These are phyloP conservation scores for Grallaria varia DNA, from an alignment of 2,113 vertebrate genomes.

Conservation along the genomic window DNA sequence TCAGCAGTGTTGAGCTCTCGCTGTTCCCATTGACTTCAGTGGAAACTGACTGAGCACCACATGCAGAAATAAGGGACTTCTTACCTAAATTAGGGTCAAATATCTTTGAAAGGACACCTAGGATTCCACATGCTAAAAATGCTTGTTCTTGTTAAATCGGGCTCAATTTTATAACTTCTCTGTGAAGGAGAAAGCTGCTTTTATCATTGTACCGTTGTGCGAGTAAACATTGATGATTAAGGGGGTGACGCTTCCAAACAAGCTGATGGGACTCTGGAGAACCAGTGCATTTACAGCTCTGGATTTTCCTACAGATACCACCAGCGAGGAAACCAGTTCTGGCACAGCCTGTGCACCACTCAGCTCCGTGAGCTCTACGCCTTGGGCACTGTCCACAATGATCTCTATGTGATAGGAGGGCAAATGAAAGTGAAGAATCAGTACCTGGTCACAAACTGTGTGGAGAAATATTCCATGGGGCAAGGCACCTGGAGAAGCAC, in stretches of 20 bases:
- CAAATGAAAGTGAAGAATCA: constrained; percentile 94
- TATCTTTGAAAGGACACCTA: background rate
- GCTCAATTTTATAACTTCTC: background rate
- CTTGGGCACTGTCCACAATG: constrained; percentile 78
- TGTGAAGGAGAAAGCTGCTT: background rate
- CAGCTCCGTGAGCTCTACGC: constrained; percentile 92
- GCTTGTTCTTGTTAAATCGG: background rate
- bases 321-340: constrained; percentile 85
- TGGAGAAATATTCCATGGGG: constrained; percentile 87
- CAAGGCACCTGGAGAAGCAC: constrained; percentile 85
- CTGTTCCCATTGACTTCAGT: background rate
- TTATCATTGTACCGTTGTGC: background rate
- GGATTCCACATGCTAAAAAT: background rate
- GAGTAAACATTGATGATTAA: background rate
- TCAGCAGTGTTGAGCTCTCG: background rate
- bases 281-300: background rate
- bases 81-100: background rate
- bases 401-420: constrained; percentile 90
- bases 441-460: constrained; percentile 89
- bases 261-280: background rate
- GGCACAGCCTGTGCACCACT: constrained; percentile 86
- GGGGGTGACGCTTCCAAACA: background rate
- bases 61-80: background rate
- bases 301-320: constrained; percentile 81
- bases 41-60: background rate